Base-by-base conservation (phyloP, 1,140 invertebrate genomes). In the Chelonus insularis region DNA sequence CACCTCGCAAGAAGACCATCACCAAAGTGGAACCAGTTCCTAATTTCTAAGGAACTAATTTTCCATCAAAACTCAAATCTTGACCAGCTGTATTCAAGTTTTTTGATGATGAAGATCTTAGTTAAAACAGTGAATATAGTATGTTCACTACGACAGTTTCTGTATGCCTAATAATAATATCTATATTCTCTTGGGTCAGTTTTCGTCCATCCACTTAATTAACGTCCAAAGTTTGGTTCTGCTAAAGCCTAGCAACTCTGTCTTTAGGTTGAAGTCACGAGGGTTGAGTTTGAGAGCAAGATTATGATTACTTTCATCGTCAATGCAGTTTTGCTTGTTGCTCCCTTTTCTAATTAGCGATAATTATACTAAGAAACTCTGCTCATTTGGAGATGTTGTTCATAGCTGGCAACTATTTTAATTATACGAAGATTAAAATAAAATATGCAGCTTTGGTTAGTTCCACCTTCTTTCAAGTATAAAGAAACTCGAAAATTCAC, bases 251-350 rank as follows among this genome's bases (percentile, higher is more conserved):
- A 59, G 58, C 56, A 62, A 57, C 62, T 60, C 58, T 52, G 70
- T 67, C 72, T 72, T 74, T 71, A 71, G 63, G 64, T 68, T 65
- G 34, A 50, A 66, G 52, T 65, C 68, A 70, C 64, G 64, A 67
- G 66, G 55, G 58, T 60, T 57, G 41, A 68, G 63, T 60, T 69
- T n/a, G n/a, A 16, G 57, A 62, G 52, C 63, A 71, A 72, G 69
- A 72, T 70, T 75, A 68, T 73, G 68, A 77, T 74, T 76, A 75
- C 68, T 71, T 66, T 54, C 43, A 36, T 63, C 48, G 12, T 51
- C 9, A 41, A 25, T 9, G 14, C 11, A n/a, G 16, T 56, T 23
- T 21, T 4, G 12, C 14, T 14, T 32, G 47, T 20, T 37, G 12
- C 25, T 6, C 47, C 47, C 18, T 47, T 41, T 16, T 20, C 47